These are phyloP conservation scores for Dryoscopus gambensis DNA, from an alignment of 2,113 vertebrate species.

Conservation along the genomic window DNA sequence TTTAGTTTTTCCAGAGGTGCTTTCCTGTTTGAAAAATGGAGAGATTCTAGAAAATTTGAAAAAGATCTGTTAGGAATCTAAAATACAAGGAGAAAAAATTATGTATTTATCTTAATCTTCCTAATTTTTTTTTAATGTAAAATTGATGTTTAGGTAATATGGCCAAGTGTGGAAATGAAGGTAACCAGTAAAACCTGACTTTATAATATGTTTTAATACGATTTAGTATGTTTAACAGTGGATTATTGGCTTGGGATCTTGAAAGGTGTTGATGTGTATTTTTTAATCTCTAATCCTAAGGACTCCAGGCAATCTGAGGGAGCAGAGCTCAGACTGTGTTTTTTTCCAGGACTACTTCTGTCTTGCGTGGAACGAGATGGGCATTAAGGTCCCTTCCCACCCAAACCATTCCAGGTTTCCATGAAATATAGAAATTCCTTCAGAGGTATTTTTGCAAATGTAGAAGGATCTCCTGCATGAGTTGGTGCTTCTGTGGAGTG, in stretches of 20 bases:
- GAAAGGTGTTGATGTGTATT: neutral
- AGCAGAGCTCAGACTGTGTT: neutral
- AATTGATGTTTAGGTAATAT: neutral
- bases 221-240: neutral
- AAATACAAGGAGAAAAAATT: neutral
- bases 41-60: neutral
- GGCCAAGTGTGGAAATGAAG: neutral
- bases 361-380: accelerated
- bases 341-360: neutral
- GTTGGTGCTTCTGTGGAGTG: neutral
- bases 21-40: neutral
- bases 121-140: neutral
- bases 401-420: neutral
- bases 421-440: neutral
- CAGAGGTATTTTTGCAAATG: neutral
- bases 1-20: neutral
- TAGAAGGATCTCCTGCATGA: neutral
- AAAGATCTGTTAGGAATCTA: neutral
- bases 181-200: neutral
- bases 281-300: neutral
- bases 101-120: neutral
- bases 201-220: neutral
- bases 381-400: neutral
- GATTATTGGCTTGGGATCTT: neutral
- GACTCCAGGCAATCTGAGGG: neutral